Conservation (phyloP, 2,113 vertebrate genomes). For the Rutilus rutilus region DNA sequence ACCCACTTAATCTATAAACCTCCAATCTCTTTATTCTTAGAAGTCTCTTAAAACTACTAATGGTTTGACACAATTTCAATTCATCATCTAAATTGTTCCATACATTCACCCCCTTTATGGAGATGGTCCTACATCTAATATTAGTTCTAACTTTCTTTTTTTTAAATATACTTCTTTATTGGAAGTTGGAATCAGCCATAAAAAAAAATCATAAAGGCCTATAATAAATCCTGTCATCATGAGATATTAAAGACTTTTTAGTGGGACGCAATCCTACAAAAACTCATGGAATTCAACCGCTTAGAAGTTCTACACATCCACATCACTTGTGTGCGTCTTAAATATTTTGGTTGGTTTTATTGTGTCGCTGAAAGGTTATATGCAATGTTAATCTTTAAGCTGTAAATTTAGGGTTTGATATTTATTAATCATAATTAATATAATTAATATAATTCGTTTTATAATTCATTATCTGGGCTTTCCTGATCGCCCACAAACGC, state of each 20-base stretch:
- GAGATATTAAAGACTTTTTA: background rate
- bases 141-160: too few species aligned
- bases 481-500: conserved; percentile 30
- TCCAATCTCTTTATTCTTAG: too few species aligned
- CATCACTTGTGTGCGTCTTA: background rate
- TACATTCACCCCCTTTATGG: too few species aligned
- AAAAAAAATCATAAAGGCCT: background rate
- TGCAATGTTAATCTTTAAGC: background rate
- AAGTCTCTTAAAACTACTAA: too few species aligned
- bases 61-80: too few species aligned
- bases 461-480: conserved; percentile 3
- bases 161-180: too few species aligned
- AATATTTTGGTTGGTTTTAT: background rate
- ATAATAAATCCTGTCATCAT: conserved; percentile 24
- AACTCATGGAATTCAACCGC: background rate
- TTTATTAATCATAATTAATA: background rate
- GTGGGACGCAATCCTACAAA: background rate
- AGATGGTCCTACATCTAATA: too few species aligned
- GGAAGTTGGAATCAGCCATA: too few species aligned
- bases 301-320: background rate
- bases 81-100: too few species aligned
- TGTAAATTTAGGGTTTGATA: background rate
- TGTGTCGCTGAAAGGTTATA: background rate
- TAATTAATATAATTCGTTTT: background rate
- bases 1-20: too few species aligned